phyloP scores from a whole-genome alignment of 2,797 vertebrate genomes.

The Pipistrellus nathusii region DNA sequence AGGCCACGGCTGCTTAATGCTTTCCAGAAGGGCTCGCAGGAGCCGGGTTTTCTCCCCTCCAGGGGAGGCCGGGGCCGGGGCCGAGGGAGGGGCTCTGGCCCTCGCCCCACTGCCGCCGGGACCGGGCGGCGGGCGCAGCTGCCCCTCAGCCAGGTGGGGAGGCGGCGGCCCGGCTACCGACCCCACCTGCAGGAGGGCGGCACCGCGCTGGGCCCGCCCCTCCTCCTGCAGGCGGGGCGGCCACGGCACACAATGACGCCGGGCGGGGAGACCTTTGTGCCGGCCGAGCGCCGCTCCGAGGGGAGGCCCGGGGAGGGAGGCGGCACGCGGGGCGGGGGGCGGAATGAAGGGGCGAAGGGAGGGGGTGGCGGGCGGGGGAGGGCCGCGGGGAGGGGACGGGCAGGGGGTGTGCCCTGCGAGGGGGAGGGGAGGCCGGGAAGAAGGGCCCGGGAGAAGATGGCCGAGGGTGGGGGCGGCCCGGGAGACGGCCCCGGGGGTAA shows the following conservation, averaged over 20 bases:
- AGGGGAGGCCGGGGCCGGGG: background rate
- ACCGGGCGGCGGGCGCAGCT: background rate
- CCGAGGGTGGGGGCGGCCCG: background rate
- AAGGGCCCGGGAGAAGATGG: background rate
- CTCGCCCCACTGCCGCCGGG: background rate
- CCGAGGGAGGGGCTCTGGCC: background rate
- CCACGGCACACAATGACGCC: background rate
- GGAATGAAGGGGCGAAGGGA: background rate
- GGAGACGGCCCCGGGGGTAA: background rate
- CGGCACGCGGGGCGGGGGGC: background rate
- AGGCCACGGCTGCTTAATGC: background rate
- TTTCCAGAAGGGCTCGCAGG: background rate
- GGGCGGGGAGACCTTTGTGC: background rate
- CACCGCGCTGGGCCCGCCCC: background rate
- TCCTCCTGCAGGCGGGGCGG: background rate
- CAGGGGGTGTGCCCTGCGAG: background rate
- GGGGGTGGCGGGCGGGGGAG: background rate
- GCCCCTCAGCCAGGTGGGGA: background rate
- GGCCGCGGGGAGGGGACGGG: background rate
- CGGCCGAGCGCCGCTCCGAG: background rate
- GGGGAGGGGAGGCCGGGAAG: accelerated
- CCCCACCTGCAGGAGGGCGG: conserved; percentile 13
- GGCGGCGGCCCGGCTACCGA: background rate
- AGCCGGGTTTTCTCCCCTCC: background rate
- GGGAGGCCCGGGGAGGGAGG: background rate